phyloP scores from a whole-genome alignment of 2,113 vertebrate genomes.

The Ictalurus punctatus region DNA sequence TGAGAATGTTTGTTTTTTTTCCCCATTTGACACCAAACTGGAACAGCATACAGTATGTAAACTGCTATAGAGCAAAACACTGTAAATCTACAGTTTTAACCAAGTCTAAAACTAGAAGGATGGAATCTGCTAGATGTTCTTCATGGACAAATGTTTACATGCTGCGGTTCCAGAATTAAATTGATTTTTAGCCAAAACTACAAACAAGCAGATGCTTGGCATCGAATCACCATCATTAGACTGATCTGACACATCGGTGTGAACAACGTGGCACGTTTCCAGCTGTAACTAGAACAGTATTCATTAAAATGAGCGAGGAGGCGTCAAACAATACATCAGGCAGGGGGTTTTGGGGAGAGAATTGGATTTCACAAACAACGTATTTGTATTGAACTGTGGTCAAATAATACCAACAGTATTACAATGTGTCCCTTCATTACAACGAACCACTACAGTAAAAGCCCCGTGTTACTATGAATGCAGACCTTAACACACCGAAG shows the following conservation, averaged over 20 bases:
- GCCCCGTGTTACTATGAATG: no score
- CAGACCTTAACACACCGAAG: no score
- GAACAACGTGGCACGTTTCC: slow-evolving; percentile 21
- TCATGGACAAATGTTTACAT: background rate
- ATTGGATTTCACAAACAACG: background rate
- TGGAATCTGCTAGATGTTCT: background rate
- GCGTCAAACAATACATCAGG: background rate
- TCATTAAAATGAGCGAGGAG: slow-evolving; percentile 19
- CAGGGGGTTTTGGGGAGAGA: background rate
- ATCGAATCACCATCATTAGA: slow-evolving; percentile 10
- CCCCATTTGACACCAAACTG: background rate
- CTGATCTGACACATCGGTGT: slow-evolving; percentile 10
- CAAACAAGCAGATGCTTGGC: slow-evolving; percentile 22
- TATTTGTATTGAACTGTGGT: background rate
- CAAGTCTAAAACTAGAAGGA: background rate
- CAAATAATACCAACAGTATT: background rate
- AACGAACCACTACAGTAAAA: no score
- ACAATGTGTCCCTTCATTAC: no score
- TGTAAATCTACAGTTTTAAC: background rate
- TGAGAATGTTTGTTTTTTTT: background rate
- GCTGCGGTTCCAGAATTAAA: background rate
- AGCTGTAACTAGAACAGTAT: background rate
- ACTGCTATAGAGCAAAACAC: background rate
- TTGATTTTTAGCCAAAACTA: slow-evolving; percentile 11
- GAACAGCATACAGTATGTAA: background rate